Base-by-base conservation (phyloP, 2,888 invertebrate species). In the Apoderus coryli region DNA sequence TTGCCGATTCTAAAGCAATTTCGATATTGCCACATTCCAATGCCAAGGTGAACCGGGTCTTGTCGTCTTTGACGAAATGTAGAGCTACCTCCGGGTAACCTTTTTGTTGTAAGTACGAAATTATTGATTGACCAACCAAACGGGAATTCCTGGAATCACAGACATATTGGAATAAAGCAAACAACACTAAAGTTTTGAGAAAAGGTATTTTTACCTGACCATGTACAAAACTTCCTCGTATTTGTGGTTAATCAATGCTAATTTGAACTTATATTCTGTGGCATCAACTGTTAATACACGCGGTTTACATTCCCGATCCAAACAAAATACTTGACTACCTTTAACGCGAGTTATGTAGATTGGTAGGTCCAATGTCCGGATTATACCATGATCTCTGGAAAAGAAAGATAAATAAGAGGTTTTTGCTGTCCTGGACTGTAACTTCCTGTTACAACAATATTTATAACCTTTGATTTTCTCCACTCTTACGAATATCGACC, bases 21-120 rank as follows among this genome's bases (percentile, higher is more conserved):
- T 98, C 95, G 43, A 98, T 90, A 57, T 98, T 96, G 1, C 95
- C 95, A 57, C 98, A 99, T 57, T 98, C 96, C 15, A 98, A 60
- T 0, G 98, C 96, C 33, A 99, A 60, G 0, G 90, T 81, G 50
- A 99, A 86, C 11, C 93, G 69, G 0, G 96, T 99, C 54, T 93
- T 93, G 40, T 96, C 88, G 55, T 98, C 96, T 57, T 98, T 96
- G 2, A 98, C 98, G 61, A 98, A 98, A 60, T 98, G 96, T 3
- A 98, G 65, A 0, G 98, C 98, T 6, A 98, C 93, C 61, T 98
- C 96, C 0, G 98, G 96, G 55, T 96, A 98, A 4, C 37, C 38
- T 61, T 98, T 99, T 59, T 95, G 92, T 58, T 99, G 96, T 34
- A 98, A 63, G 53, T 98, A 98, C 0, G 96, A 89, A 48, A 98